Base-by-base conservation (phyloP, 2,113 vertebrate genomes). In the Sisor rabdophorus region DNA sequence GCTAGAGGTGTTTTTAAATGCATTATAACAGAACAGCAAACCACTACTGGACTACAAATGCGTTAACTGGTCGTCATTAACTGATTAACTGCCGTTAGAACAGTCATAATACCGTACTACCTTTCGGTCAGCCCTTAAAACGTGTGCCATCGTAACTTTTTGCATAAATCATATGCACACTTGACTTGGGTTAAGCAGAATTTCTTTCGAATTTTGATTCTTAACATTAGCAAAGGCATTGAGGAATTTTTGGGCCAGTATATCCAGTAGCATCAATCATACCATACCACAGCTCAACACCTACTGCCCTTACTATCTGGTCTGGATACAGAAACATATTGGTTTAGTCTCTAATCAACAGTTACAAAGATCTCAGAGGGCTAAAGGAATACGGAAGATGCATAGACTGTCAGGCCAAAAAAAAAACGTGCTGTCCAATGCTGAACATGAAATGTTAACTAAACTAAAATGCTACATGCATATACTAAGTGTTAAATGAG, bases 381-480 rank as follows among this genome's bases (percentile, higher is more conserved):
- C 44, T 9, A 24, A n/a, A 26, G 24, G 16, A 19, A 47, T 56
- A 53, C 7, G 6, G 17, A 53, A 73, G 67, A 56, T 78, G 69
- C 69, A 64, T 65, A 78, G 77, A 65, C 50, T 44, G 59, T 59
- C 17, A 64, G 69, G 77, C 59, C 69, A 64, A 70, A 68, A 2
- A 40, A 60, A 58, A 2, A 19, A 60, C 24, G 9, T 40, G 48
- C 22, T 32, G 26, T 72, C 69, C 65, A 78, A 78, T 78, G 69
- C 77, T 72, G 48, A 78, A 55, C 22, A 69, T 56, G 50, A 73
- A n/a, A 40, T 4, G 22, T 36, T 50, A 70, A 61, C 22, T 19
- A 2, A 20, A n/a, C n/a, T n/a, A 78, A 78, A 48, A 59, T 4
- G 30, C 52, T 55, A 78, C 77, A 78, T 78, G 77, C 77, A 24